phyloP scores from a whole-genome alignment of 2,113 vertebrate species.

The human (Homo sapiens) region GRCh38 chr4:72944501-72945000 shows the following conservation, averaged over 20 bases:
- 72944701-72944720: background rate
- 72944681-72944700: background rate
- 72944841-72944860: background rate
- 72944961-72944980: background rate
- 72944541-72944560: background rate
- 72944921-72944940: background rate
- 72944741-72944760: background rate
- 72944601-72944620: background rate
- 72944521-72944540: background rate
- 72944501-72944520: background rate
- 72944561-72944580: background rate
- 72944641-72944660: background rate
- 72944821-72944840: background rate
- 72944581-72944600: background rate
- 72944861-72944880: background rate
- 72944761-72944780: background rate
- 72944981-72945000: background rate
- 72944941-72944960: background rate
- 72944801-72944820: background rate
- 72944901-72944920: background rate
- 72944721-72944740: background rate
- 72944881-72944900: background rate
- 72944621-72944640: background rate
- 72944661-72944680: background rate
- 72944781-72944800: slow-evolving; percentile 28